Evolutionary conservation across 2,113 vertebrate genomes (phyloP).

Genomic region (Bungarus multicinctus): DNA sequence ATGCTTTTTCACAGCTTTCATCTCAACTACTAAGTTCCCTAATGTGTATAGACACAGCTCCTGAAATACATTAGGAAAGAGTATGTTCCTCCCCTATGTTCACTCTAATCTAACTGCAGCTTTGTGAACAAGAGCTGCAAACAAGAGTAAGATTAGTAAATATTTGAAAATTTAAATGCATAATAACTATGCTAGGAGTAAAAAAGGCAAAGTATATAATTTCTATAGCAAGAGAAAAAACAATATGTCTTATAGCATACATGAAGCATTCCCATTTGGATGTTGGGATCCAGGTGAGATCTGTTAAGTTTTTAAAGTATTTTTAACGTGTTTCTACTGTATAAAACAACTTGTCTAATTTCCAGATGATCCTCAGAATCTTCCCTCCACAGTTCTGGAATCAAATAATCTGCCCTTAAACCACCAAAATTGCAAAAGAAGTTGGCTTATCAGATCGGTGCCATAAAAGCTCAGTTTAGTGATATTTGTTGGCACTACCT

Average conservation of each 20-base stretch:
- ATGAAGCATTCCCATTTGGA: not conserved
- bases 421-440: not conserved
- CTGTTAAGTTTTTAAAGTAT: not conserved
- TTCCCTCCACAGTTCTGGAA: not conserved
- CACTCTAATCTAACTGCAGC: not conserved
- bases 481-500: too few species aligned
- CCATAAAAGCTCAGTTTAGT: not conserved
- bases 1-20: slow-evolving; percentile 78
- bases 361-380: not conserved
- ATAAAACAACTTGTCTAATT: not conserved
- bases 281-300: not conserved
- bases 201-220: not conserved
- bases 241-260: not conserved
- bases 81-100: not conserved
- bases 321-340: not conserved
- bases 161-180: not conserved
- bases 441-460: not conserved
- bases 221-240: not conserved
- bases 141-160: not conserved
- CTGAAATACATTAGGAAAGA: slow-evolving; percentile 63
- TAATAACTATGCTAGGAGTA: not conserved
- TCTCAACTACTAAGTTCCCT: slow-evolving; percentile 89
- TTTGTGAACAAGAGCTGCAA: accelerated
- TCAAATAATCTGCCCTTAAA: not conserved
- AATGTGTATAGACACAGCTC: slow-evolving; percentile 93